Base-by-base conservation (phyloP, 2,113 vertebrate genomes). In the Calyptommatus sinebrachiatus region DNA sequence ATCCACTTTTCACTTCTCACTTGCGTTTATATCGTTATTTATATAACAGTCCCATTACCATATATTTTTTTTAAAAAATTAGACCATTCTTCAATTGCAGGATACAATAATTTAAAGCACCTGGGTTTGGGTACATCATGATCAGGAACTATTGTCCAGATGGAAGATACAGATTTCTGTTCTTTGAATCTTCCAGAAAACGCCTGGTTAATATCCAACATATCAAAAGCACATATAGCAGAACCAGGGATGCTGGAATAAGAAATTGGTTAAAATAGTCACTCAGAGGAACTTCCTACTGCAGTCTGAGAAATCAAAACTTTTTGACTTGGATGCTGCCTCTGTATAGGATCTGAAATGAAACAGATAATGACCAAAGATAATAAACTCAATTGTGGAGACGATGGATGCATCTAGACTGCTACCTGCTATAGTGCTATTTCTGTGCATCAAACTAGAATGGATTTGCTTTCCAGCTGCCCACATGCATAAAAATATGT, bases 101-200 rank as follows among this genome's bases (percentile, higher is more conserved):
- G 16, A 70, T 5, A 57, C 26, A 35, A 4, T 9, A 4, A 9
- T 46, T 65, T 18, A 21, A n/a, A 69, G 0, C 96, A 99, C 98
- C 98, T 98, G 86, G 98, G 98, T 82, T 95, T 98, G 72, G 98
- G 98, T 88, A 99, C 97, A 85, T 92, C 94, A 26, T 98, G 97
- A 28, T 99, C 98, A 46, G 98, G 97, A 89, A 99, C 97, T 53
- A 97, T 96, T 1, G 97, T 99, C 98, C 98, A 99, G 28, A 97
- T 97, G 77, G 98, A 98, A 87, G 98, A 96, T 1, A 96, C 94
- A 73, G 97, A 97, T 92, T 97, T 99, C 90, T 99, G 98, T 71
- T 99, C 97, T 91, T 99, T 99, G 94, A 99, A 99, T 87, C 97
- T 96, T 48, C 98, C 98, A 18, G 96, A 97, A 88, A 99, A 99